Conservation (phyloP, 2,888 invertebrate genomes). For the Pollenia angustigena region DNA sequence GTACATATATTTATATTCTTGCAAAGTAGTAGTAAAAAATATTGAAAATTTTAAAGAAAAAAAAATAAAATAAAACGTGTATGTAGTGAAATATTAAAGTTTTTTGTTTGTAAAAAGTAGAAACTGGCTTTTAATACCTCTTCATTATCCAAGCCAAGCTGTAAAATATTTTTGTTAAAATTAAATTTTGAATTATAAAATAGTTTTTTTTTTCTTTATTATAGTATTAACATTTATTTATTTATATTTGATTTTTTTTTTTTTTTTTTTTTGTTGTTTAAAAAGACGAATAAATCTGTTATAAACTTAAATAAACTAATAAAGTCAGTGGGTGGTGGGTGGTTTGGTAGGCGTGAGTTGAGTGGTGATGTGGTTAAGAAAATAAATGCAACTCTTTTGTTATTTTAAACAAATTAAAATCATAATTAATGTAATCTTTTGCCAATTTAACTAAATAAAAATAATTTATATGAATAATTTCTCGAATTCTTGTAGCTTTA, state of each 20-base stretch:
- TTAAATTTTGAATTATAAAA: constrained; percentile 70
- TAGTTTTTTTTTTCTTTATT: constrained; percentile 18
- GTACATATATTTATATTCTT: constrained; percentile 60
- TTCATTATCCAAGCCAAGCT: constrained; percentile 97
- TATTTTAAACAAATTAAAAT: constrained; percentile 48
- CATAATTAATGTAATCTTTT: constrained; percentile 29
- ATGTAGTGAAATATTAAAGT: constrained; percentile 70
- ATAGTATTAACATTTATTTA: constrained; percentile 14
- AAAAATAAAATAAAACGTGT: constrained; percentile 71
- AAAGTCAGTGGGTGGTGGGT: constrained; percentile 11
- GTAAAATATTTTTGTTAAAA: constrained; percentile 85
- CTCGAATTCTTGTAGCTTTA: constrained; percentile 3
- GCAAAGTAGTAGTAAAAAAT: constrained; percentile 72
- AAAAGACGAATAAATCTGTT: constrained; percentile 47
- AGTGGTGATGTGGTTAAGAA: constrained; percentile 23
- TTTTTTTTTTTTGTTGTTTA: constrained; percentile 45
- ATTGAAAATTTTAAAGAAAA: constrained; percentile 68
- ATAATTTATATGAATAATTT: constrained; percentile 8
- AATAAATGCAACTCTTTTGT: constrained; percentile 42
- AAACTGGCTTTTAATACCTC: constrained; percentile 87
- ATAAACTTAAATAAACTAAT: constrained; percentile 53
- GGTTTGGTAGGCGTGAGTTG: background rate
- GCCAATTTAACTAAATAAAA: constrained; percentile 20
- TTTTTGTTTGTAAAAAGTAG: constrained; percentile 70
- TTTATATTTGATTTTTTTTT: no score